Conservation (phyloP, 2,888 invertebrate genomes). For the Saturnia pavonia region DNA sequence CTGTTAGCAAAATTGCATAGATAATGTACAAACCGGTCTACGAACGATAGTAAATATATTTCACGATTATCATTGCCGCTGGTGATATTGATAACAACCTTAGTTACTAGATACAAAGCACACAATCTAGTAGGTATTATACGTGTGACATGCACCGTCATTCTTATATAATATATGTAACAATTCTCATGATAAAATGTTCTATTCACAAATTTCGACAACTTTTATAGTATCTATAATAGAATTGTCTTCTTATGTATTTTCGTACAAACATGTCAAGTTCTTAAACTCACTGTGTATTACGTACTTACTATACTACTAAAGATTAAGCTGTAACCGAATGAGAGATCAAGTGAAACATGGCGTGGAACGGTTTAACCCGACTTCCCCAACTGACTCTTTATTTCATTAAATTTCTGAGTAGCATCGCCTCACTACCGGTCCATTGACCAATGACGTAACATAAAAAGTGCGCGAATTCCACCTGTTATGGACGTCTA, state of each 20-base stretch:
- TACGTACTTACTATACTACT: not conserved
- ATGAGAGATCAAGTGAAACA: slow-evolving; percentile 19
- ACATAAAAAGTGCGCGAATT: slow-evolving; percentile 76
- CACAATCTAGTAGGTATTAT: slow-evolving; percentile 21
- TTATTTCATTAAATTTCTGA: slow-evolving; percentile 34
- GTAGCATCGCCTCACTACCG: slow-evolving; percentile 40
- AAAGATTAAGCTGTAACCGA: slow-evolving; percentile 20
- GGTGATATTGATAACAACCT: slow-evolving; percentile 43
- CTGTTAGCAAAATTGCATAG: slow-evolving; percentile 63
- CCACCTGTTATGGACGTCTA: slow-evolving; percentile 48
- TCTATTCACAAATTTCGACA: slow-evolving; percentile 4
- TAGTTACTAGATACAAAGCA: slow-evolving; percentile 35
- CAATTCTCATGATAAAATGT: slow-evolving; percentile 5
- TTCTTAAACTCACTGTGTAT: not conserved
- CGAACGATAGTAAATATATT: slow-evolving; percentile 51
- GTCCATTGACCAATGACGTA: slow-evolving; percentile 59
- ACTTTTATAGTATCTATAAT: not conserved
- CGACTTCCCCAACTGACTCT: slow-evolving; percentile 21
- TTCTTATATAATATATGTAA: slow-evolving; percentile 18
- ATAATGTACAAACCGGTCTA: slow-evolving; percentile 66
- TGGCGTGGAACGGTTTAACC: slow-evolving; percentile 26
- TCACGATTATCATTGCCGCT: slow-evolving; percentile 51
- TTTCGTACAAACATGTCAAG: slow-evolving; percentile 1
- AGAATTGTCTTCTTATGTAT: slow-evolving; percentile 4
- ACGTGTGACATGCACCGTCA: slow-evolving; percentile 21